A percentile compares a stretch with the other conserved stretches of the same genome.
Evolutionary conservation across 2,888 invertebrate genomes (phyloP).

Genomic region (Tiliacea aurago): DNA sequence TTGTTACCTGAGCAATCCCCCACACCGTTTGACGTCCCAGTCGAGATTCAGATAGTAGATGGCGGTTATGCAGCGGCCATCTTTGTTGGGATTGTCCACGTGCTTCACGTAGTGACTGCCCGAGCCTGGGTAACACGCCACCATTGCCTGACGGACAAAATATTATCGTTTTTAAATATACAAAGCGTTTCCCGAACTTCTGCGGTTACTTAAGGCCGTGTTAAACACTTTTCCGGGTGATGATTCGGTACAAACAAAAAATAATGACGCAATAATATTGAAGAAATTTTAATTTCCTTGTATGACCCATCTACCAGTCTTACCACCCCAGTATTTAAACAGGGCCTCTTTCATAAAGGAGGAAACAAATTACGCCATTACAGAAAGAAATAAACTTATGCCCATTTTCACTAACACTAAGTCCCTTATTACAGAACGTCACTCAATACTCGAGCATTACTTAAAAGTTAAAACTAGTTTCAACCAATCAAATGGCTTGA

Average conservation of each 20-base stretch:
- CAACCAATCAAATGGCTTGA: no score
- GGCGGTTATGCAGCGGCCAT: constrained; percentile 98
- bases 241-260: no score
- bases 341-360: not conserved
- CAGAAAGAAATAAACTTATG: not conserved
- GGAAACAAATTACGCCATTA: not conserved
- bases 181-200: not conserved
- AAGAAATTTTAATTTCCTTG: no score
- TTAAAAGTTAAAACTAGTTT: no score
- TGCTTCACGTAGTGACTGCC: constrained; percentile 99
- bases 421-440: no score
- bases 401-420: no score
- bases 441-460: no score
- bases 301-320: no score
- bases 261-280: no score
- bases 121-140: constrained; percentile 99
- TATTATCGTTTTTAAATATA: not conserved
- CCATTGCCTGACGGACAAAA: constrained; percentile 95
- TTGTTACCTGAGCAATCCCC: constrained; percentile 94
- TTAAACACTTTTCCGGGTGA: not conserved
- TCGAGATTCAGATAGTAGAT: constrained; percentile 99
- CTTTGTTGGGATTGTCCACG: constrained; percentile 99
- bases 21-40: constrained; percentile 96
- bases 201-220: not conserved
- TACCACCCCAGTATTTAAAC: no score